Evolutionary conservation across 2,888 invertebrate species (phyloP).

Genomic region (Melinopterus prodromus): DNA sequence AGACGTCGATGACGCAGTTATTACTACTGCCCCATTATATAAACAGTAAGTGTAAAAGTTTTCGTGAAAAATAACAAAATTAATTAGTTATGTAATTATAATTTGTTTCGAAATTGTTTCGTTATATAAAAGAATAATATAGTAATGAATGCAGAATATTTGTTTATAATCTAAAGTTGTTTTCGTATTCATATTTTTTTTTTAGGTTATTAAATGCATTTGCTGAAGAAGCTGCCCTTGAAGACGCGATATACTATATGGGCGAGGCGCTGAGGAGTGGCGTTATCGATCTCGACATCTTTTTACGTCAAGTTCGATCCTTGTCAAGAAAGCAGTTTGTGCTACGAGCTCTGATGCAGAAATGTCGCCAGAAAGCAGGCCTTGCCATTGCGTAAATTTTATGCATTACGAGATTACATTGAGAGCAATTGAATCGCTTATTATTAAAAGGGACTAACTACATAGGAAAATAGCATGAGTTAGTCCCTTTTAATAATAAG

Average conservation of each 20-base stretch:
- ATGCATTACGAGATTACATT: no score
- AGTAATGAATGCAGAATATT: neutral
- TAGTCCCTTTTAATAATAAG: no score
- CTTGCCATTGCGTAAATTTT: constrained; percentile 60
- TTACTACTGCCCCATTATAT: constrained; percentile 94
- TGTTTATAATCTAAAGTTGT: neutral
- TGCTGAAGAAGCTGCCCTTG: constrained; percentile 97
- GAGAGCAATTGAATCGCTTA: no score
- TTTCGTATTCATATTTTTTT: constrained; percentile 38
- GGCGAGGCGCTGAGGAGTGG: constrained; percentile 93
- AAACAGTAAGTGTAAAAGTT: constrained; percentile 75
- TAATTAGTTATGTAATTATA: neutral
- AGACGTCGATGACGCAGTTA: constrained; percentile 96
- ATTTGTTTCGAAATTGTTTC: no score
- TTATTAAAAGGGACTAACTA: no score
- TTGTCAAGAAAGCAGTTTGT: constrained; percentile 96
- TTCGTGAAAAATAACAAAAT: neutral
- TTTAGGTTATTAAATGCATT: constrained; percentile 87
- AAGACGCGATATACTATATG: constrained; percentile 98
- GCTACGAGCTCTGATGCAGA: constrained; percentile 93
- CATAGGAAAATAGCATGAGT: no score
- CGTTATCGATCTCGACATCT: constrained; percentile 94
- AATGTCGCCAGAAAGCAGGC: constrained; percentile 95
- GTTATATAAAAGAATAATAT: no score
- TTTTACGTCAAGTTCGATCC: constrained; percentile 95